These are phyloP conservation scores for Aldrovandia affinis DNA, from an alignment of 2,797 vertebrate species.

Conservation along the genomic window DNA sequence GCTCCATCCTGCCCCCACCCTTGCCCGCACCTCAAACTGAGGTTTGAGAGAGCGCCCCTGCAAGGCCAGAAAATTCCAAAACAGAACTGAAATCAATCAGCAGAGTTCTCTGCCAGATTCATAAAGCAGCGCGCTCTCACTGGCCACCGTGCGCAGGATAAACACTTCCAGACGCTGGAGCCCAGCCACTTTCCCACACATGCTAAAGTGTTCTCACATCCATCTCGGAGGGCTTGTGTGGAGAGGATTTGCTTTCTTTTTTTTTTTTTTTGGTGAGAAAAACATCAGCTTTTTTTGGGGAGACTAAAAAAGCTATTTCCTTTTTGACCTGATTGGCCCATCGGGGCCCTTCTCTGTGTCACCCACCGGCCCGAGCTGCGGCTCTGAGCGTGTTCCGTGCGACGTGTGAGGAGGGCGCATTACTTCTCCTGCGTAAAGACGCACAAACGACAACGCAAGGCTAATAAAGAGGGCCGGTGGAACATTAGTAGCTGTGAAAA, in stretches of 20 bases:
- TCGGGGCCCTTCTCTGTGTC: conserved; percentile 37
- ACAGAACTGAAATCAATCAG: conserved; percentile 80
- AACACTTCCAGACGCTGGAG: conserved; percentile 89
- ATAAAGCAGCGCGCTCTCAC: conserved; percentile 77
- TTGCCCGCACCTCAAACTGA: neutral
- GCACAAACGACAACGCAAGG: conserved; percentile 37
- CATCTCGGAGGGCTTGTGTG: conserved; percentile 80
- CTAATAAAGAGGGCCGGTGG: conserved; percentile 29
- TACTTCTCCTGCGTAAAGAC: conserved; percentile 32
- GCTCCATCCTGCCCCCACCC: conserved; percentile 28
- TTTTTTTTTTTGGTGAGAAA: conserved; percentile 53
- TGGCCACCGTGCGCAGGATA: conserved; percentile 74
- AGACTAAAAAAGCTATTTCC: conserved; percentile 52
- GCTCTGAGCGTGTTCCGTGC: neutral
- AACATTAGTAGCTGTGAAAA: conserved; percentile 15
- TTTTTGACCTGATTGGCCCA: conserved; percentile 46
- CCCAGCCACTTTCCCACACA: conserved; percentile 88
- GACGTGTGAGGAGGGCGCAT: conserved; percentile 39
- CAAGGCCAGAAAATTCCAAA: conserved; percentile 52
- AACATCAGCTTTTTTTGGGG: conserved; percentile 56
- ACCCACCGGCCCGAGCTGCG: conserved; percentile 28
- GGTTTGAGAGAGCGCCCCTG: conserved; percentile 56
- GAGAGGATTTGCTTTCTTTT: conserved; percentile 64
- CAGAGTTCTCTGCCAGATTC: conserved; percentile 77
- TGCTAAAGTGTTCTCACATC: conserved; percentile 85